Conservation (phyloP, 2,113 vertebrate genomes). For the Poicephalus meyeri region DNA sequence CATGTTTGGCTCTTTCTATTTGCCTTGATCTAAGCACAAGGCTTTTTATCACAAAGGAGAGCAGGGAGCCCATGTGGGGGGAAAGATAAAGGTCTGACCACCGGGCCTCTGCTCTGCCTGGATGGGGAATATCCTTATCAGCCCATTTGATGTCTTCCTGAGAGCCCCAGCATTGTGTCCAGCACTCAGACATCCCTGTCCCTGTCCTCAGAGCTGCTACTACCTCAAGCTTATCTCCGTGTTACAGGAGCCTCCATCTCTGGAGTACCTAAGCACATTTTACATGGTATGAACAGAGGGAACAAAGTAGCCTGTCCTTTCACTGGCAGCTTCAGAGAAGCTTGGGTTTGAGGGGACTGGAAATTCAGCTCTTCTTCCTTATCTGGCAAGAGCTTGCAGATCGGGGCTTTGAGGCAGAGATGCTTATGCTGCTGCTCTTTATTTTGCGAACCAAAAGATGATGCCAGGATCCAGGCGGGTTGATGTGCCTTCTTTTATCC, state of each 20-base stretch:
- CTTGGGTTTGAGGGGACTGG: background rate
- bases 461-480: background rate
- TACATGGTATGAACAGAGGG: constrained; percentile 38
- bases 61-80: background rate
- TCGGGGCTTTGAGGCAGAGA: background rate
- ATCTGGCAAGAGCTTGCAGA: constrained; percentile 3
- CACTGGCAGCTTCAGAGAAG: background rate
- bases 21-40: background rate
- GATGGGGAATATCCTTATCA: constrained; percentile 34
- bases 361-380: constrained; percentile 11
- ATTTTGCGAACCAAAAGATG: background rate
- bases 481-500: background rate
- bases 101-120: background rate
- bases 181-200: background rate
- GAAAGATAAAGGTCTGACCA: constrained; percentile 42
- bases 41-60: constrained; percentile 6
- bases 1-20: background rate
- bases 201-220: background rate
- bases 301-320: background rate
- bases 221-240: constrained; percentile 45
- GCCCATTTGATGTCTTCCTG: constrained; percentile 43
- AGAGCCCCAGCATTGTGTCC: constrained; percentile 43
- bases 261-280: constrained; percentile 27
- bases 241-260: constrained; percentile 48
- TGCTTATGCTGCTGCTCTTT: background rate